phyloP scores from a whole-genome alignment of 2,888 invertebrate species.

The Drosophila setosimentum region DNA sequence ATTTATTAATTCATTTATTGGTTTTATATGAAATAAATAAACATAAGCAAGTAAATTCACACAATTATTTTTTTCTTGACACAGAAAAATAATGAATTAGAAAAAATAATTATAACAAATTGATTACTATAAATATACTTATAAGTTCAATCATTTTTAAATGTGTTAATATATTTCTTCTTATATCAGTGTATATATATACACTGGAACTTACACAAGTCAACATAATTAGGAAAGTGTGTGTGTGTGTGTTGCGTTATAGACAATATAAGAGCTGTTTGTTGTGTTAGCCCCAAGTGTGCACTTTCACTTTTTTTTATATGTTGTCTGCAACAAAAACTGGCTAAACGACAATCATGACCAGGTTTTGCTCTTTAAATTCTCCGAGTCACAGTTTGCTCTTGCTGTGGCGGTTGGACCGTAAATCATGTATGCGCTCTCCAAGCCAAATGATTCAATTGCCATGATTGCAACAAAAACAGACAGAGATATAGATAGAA shows the following conservation, averaged over 20 bases:
- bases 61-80: no score
- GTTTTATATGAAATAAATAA: neutral
- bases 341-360: slow-evolving; percentile 72
- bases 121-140: neutral
- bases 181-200: slow-evolving; percentile 6
- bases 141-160: neutral
- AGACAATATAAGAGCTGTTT: slow-evolving; percentile 23
- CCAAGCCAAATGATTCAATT: slow-evolving; percentile 45
- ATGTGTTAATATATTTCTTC: neutral
- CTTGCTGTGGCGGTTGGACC: slow-evolving; percentile 1
- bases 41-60: neutral
- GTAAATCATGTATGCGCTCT: slow-evolving; percentile 38
- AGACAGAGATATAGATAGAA: neutral
- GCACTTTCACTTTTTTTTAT: slow-evolving; percentile 77
- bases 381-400: slow-evolving; percentile 18
- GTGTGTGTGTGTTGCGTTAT: slow-evolving; percentile 22
- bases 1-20: neutral
- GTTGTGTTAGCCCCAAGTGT: slow-evolving; percentile 57
- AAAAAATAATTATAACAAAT: neutral
- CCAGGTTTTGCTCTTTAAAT: slow-evolving; percentile 50
- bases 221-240: slow-evolving; percentile 17
- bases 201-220: slow-evolving; percentile 3
- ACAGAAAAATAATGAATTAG: neutral
- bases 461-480: slow-evolving; percentile 34
- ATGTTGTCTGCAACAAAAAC: slow-evolving; percentile 53